Base-by-base conservation (phyloP, 30 jellyfish, hydroid and myxozoan species). In the Aurelia sp. region DNA sequence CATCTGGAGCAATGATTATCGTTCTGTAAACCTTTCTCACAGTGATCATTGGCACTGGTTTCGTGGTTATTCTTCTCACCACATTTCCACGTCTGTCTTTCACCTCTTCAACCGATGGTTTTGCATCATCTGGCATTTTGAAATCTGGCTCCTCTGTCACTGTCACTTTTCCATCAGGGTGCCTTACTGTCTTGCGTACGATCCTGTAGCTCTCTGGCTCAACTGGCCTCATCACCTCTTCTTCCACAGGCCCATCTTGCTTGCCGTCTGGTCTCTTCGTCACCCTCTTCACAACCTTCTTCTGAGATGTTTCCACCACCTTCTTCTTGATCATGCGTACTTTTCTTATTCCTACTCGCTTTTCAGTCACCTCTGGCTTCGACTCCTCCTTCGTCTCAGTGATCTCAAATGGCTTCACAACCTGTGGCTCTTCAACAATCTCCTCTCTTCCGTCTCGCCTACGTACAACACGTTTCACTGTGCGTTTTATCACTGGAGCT, bases 381-480 rank as follows among this genome's bases (percentile, higher is more conserved):
- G 33, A 27, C 33, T 27, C 33, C 33, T 27, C 33, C 33, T 27
- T 27, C 33, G 33, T 27, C 33, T 27, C 33, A 27, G 33, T 27
- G 33, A 27, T 27, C 33, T 27, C 33, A 27, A 27, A 2, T 30
- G 96, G 97, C 73, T 81, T 87, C 68, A 65, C 84, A 27, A 76
- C 59, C 62, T 76, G 76, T 71, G 75, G 96, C 59, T 82, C 97
- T 4, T 82, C 87, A 40, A 96, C 96, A 18, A 63, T 89, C 4
- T 76, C 89, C 52, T 87, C 84, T 73, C 66, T 82, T 30, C 97
- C 97, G 81, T 90, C 91, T 35, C 96, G 93, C 66, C 55, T 58
- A 47, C 51, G 71, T 40, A 76, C 62, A 27, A 65, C 89, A 22
- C 82, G 48, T 71, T 76, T 87, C 81, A 78, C 96, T 27, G 33